Evolutionary conservation across 1,140 invertebrate genomes (phyloP), one percentile per base, ranked within the genome.

Genomic region (Venturia canescens): DNA sequence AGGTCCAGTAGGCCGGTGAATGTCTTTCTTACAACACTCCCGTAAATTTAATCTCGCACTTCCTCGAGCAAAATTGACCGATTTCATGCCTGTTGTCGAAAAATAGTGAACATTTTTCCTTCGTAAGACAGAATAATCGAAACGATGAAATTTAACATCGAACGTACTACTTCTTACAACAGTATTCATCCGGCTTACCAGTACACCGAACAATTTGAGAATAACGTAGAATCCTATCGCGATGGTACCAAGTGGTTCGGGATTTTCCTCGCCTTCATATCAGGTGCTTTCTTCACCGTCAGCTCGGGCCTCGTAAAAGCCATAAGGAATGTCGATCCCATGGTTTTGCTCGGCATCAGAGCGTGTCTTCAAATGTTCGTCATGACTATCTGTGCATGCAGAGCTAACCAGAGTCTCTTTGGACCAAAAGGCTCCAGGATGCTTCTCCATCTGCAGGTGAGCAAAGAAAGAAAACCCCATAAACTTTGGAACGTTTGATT

Each of bases 261-360:
- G 0, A 87, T 93, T 66, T 86, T 93, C 48, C 82, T 93, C 21
- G 92, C 92, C 1, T 92, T 93, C 82, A 23, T 93, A 9, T 93
- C 92, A 0, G 92, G 92, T 6, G 91, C 90, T 26, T 93, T 92
- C 84, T 93, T 93, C 74, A 93, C 92, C 6, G 85, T 93, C 18
- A 92, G 91, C 70, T 91, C 93, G 0, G 90, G 92, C 15, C 84
- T 92, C 69, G 92, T 93, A 1, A 93, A 93, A 84, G 92, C 88
- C 21, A 79, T 93, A 0, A 87, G 82, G 78, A 90, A 90, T 81
- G 90, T 93, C 9, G 88, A 93, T 82, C 92, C 92, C 0, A 93
- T 93, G 92, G 88, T 93, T 53, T 77, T 93, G 7, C 84, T 93
- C 11, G 87, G 86, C 3, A 90, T 93, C 75, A 85, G 92, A 72